Evolutionary conservation across 2,113 vertebrate genomes (phyloP), one percentile per base, ranked within the genome.

Genomic region (Maccullochella peelii): DNA sequence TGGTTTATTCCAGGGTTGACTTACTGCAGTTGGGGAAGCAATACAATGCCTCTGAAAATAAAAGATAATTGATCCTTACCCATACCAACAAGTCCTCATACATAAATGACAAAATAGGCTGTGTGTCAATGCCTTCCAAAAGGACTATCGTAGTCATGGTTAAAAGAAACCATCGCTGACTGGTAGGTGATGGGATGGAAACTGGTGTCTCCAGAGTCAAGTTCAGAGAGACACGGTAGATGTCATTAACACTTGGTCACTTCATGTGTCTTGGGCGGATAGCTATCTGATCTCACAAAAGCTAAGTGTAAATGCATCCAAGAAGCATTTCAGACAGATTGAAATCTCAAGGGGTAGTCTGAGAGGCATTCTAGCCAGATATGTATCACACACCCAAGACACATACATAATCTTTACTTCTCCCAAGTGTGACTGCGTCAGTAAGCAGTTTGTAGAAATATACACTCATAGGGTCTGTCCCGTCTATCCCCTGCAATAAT

Each of bases 41-140:
- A 58, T 58, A 42, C 58, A 83, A 72, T 42, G 78, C 47, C 36
- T 42, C 71, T 47, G 21, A 63, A 62, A 61, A 76, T 61, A 21
- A 36, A 4, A 47, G 23, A 62, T 58, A 16, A 77, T 4, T 3
- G 54, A 55, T 23, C 49, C 30, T 15, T 57, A 40, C 15, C 54
- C 20, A 55, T 4, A 25, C 18, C 69, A 71, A 49, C 55, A 72
- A 23, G 25, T 21, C 38, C 25, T 58, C 25, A 62, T 21, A 52
- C 20, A 58, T 9, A 61, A 36, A 67, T 61, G 0, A 11, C n/a
- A 16, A 30, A 38, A 72, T n/a, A 40, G 0, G 7, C 42, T 49
- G 21, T 27, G 3, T 52, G 5, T 23, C 25, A 25, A 0, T 50
- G 16, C 18, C 8, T 36, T 77, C 12, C 1, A 16, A 25, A 55